Evolutionary conservation across 2,797 vertebrate genomes (phyloP), one percentile per base, ranked within the genome.

Genomic region (Philypnodon macrostomus): DNA sequence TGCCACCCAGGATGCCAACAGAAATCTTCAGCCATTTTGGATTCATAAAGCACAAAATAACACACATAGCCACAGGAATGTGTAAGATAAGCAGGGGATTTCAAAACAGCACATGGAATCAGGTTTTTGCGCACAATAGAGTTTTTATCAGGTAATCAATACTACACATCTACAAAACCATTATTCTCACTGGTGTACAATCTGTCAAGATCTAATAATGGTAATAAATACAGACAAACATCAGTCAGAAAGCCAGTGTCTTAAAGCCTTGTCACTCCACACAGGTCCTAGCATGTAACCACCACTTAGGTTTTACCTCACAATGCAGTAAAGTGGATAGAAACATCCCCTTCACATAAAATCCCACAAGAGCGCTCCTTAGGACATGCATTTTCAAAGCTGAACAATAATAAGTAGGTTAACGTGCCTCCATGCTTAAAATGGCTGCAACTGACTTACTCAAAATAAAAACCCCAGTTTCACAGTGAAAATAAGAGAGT

Each of bases 251-350:
- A 60, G 14, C 45, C 29, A n/a, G 50, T 8, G 30, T 40, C 46
- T 18, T 40, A 40, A 44, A 58, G 41, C 47, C 63, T 64, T 40
- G 57, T 72, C 57, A 48, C 38, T 49, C 40, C 35, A 15, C 34
- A 63, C 84, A 76, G 33, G 78, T 63, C 42, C 39, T 35, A 59
- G 55, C 84, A 62, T 47, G 74, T 57, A 19, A 7, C 33, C 36
- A 14, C 4, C 26, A 36, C 62, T 67, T 19, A 48, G 66, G 42
- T 71, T 70, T 70, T 65, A 41, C 26, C 17, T 58, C 18, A 57
- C 40, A 52, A 62, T 39, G 27, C 51, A 45, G 40, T 44, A 21
- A 59, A 70, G 30, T 47, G 29, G 21, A 21, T 33, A 32, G 44
- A 65, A 52, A 45, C 46, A 58, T 51, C 53, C 38, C 35, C 47